phyloP scores from a whole-genome alignment of 64 coral and sea anemone species.

The Acropora yongei region DNA sequence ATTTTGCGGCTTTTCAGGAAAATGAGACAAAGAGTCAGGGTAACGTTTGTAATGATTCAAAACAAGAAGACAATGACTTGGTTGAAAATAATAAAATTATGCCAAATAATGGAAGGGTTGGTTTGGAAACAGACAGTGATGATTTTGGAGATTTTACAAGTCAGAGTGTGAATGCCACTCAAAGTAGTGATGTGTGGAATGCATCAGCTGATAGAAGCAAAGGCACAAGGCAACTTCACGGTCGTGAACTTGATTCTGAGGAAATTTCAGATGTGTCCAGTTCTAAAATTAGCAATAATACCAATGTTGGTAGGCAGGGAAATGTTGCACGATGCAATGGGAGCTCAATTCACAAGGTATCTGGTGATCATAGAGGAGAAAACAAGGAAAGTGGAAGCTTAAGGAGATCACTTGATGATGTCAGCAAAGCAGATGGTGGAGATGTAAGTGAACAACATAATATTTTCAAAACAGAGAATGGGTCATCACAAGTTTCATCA shows the following conservation, averaged over 20 bases:
- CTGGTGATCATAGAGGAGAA: not conserved
- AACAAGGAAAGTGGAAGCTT: not conserved
- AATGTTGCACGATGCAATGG: not conserved
- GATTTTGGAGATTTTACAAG: conserved; percentile 74
- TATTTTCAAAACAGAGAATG: not conserved
- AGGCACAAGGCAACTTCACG: not conserved
- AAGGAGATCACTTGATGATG: not conserved
- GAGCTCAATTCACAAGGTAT: not conserved
- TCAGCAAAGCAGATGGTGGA: not conserved
- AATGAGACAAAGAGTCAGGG: not conserved
- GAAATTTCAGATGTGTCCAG: not conserved
- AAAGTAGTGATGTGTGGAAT: not conserved
- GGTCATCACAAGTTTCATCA: not conserved
- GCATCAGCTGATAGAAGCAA: not conserved
- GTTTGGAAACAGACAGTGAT: conserved; percentile 23
- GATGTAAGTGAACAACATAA: not conserved
- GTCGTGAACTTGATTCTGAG: not conserved
- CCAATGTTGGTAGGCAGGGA: not conserved
- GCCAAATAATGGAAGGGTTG: not conserved
- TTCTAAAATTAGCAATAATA: too few relatives aligned
- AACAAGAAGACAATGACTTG: not conserved
- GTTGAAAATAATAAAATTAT: not conserved
- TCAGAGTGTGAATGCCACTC: not conserved
- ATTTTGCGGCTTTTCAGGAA: conserved; percentile 34
- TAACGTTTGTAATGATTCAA: not conserved